Evolutionary conservation across 2,797 vertebrate species (phyloP).

Genomic region (Leptoclinus maculatus): DNA sequence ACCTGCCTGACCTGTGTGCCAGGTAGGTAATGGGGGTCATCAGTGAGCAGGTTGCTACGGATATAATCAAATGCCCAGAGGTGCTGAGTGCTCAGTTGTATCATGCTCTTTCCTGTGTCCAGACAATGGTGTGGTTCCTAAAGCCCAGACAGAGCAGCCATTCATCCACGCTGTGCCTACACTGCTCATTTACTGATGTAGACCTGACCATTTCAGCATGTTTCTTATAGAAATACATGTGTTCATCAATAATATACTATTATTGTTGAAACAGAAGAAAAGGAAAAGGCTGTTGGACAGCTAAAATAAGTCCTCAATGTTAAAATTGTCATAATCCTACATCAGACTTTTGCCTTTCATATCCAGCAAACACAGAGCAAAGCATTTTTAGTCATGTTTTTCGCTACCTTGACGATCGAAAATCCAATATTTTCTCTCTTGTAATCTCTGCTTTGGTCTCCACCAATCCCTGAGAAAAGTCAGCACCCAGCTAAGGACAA

Average conservation of each 20-base stretch:
- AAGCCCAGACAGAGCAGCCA: slow-evolving; percentile 22
- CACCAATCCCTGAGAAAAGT: background rate
- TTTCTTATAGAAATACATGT: slow-evolving; percentile 12
- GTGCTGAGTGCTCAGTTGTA: slow-evolving; percentile 61
- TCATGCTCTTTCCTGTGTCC: slow-evolving; percentile 62
- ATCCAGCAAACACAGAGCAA: background rate
- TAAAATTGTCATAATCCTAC: background rate
- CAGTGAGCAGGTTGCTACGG: slow-evolving; percentile 69
- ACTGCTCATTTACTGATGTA: slow-evolving; percentile 20
- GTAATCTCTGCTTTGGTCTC: slow-evolving; percentile 8
- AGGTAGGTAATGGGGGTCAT: slow-evolving; percentile 74
- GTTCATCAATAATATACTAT: background rate
- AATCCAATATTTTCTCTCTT: background rate
- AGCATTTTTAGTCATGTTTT: background rate
- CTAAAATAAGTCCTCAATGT: background rate
- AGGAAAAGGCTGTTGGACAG: background rate
- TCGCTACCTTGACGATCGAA: background rate
- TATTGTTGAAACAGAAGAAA: background rate
- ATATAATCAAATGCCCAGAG: slow-evolving; percentile 76
- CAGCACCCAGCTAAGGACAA: background rate
- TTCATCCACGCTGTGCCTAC: background rate
- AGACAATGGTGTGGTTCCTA: slow-evolving; percentile 56
- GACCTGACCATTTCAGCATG: slow-evolving; percentile 10
- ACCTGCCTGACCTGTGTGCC: slow-evolving; percentile 66
- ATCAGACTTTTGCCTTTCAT: background rate